phyloP scores from a whole-genome alignment of 2,797 vertebrate genomes.

The Mus caroli region DNA sequence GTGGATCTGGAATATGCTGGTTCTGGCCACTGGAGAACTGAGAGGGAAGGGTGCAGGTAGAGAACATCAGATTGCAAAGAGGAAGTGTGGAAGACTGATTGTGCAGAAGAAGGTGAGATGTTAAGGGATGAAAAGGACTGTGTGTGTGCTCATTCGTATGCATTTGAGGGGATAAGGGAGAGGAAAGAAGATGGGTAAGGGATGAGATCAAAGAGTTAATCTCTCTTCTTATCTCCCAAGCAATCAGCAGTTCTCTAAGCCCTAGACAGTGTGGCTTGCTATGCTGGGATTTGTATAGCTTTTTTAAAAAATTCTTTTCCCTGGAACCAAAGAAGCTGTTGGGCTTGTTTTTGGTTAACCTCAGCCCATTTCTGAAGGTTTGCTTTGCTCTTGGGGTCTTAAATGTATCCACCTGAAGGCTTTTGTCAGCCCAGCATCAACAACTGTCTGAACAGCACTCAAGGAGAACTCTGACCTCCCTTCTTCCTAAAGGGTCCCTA shows the following conservation, averaged over 20 bases:
- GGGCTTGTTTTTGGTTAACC: constrained; percentile 21
- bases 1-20: not conserved
- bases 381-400: not conserved
- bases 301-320: constrained; percentile 45
- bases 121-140: not conserved
- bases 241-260: constrained; percentile 24
- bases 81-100: constrained; percentile 60
- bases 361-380: not conserved
- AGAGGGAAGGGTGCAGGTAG: constrained; percentile 52
- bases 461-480: not conserved
- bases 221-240: constrained; percentile 57
- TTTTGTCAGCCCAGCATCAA: not conserved
- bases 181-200: constrained; percentile 7
- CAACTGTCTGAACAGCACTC: not conserved
- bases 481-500: not conserved
- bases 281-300: constrained; percentile 11
- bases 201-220: constrained; percentile 46
- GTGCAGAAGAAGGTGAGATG: constrained; percentile 57
- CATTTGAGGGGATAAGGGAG: not conserved
- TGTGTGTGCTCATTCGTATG: rapidly evolving
- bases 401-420: not conserved
- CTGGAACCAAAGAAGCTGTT: not conserved
- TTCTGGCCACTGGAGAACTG: constrained; percentile 25
- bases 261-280: not conserved
- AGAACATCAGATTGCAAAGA: constrained; percentile 72